Evolutionary conservation across 2,888 invertebrate genomes (phyloP).

Genomic region (Nemoura dubitans): DNA sequence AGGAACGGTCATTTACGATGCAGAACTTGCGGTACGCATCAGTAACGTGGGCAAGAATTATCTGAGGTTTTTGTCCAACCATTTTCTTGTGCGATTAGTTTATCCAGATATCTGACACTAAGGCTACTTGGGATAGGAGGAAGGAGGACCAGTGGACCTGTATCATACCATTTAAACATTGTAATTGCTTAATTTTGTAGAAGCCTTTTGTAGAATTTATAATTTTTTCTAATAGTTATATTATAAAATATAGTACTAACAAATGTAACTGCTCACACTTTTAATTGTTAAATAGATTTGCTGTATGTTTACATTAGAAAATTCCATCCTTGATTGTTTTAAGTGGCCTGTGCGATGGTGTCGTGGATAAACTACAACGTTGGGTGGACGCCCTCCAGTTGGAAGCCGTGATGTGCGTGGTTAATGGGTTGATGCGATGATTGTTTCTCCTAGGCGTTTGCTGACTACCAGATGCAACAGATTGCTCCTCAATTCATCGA

Average conservation of each 20-base stretch:
- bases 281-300: too few species aligned
- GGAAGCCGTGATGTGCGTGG: neutral
- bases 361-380: neutral
- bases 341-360: neutral
- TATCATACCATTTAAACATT: too few species aligned
- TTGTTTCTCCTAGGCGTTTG: constrained; percentile 57
- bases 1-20: neutral
- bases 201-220: too few species aligned
- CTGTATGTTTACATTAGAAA: too few species aligned
- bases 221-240: too few species aligned
- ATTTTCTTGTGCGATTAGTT: neutral
- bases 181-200: too few species aligned
- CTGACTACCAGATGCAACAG: constrained; percentile 71
- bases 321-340: neutral
- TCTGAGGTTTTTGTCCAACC: neutral
- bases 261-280: too few species aligned
- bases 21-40: neutral
- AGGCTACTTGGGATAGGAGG: neutral
- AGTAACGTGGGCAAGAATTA: too few species aligned
- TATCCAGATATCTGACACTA: constrained; percentile 27
- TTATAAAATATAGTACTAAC: too few species aligned
- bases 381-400: neutral
- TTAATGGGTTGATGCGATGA: neutral
- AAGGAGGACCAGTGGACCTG: neutral
- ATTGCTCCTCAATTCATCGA: constrained; percentile 69